Evolutionary conservation across 30 jellyfish, hydroid and myxozoan genomes (phyloP), one percentile per base, ranked within the genome.

Genomic region (Pseudorhiza aurosa): DNA sequence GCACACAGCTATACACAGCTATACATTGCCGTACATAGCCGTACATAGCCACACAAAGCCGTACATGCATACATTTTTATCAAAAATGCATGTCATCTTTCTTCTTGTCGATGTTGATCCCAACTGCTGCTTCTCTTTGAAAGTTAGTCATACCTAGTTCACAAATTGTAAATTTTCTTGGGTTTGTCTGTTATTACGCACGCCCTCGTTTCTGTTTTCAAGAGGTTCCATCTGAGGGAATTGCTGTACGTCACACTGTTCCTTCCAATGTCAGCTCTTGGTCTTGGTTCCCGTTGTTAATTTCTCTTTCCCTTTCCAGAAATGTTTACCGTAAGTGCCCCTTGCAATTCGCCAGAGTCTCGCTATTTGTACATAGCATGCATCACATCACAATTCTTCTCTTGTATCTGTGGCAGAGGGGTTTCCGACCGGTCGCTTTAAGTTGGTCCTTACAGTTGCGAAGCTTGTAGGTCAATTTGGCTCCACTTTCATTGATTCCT

Each of bases 161-260:
- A 50, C 65, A 50, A n/a, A n/a, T n/a, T n/a, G n/a, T n/a, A n/a
- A n/a, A n/a, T n/a, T n/a, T n/a, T 50, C n/a, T 50, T 50, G 65
- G n/a, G n/a, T 50, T 9, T 50, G 65, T 50, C 65, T 50, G 8
- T 50, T 50, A 22, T 50, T 50, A 5, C n/a, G n/a, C 65, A 50
- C 65, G 65, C 50, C 50, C 50, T 39, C 10, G 50, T 39, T 39
- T 39, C 50, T 39, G 7, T 39, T 39, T 7, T 39, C 65, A 50
- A 50, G 26, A 50, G 65, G 65, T 50, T 50, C 65, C 65, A 50
- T 50, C 8, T 50, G 65, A 50, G 65, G n/a, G 65, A 22, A 22
- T 22, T 22, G 8, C 22, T 50, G n/a, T 50, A 50, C 30, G 65
- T 50, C 65, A n/a, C 65, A 50, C 65, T 50, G 65, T 50, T 50